Evolutionary conservation across 2,888 invertebrate genomes (phyloP).

Genomic region (Xestia c-nigrum): DNA sequence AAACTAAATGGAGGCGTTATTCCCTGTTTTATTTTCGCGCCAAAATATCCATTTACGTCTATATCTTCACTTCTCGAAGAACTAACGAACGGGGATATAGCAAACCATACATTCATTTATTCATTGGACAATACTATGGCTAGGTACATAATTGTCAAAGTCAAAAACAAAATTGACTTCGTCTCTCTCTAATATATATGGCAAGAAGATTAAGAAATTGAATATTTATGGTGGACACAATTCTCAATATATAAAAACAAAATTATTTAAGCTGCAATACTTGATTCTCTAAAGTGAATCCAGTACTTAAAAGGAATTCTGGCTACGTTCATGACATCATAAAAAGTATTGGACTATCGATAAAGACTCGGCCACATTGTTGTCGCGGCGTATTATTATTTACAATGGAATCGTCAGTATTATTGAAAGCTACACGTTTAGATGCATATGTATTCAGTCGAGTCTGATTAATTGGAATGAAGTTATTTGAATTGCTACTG

Average conservation of each 20-base stretch:
- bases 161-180: neutral
- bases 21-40: neutral
- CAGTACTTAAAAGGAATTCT: slow-evolving; percentile 10
- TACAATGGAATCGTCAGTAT: slow-evolving; percentile 3
- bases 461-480: neutral
- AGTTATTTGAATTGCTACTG: neutral
- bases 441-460: neutral
- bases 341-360: slow-evolving; percentile 20
- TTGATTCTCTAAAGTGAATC: neutral
- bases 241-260: neutral
- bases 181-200: no score
- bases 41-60: neutral
- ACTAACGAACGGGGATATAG: neutral
- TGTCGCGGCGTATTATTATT: slow-evolving; percentile 41
- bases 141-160: neutral
- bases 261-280: neutral
- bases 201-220: neutral
- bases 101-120: neutral
- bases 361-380: slow-evolving; percentile 21
- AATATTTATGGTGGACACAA: neutral
- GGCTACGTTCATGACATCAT: slow-evolving; percentile 32
- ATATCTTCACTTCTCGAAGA: neutral
- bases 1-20: neutral
- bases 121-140: neutral
- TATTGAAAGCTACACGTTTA: neutral